These are phyloP conservation scores for Elmis aenea DNA, from an alignment of 2,888 invertebrate species.

Conservation along the genomic window DNA sequence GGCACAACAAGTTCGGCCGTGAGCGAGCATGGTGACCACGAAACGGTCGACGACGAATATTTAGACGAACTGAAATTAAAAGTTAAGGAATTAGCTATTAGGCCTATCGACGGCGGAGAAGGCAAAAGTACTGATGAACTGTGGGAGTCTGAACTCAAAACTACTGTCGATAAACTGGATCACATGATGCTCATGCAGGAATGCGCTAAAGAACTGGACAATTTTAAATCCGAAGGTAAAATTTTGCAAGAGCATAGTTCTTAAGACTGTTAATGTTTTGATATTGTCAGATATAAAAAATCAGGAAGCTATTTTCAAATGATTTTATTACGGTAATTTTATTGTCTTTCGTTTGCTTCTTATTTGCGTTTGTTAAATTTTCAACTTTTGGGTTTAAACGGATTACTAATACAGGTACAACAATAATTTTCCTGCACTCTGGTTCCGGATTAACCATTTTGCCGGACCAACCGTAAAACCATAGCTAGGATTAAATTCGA, in stretches of 20 bases:
- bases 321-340: conserved; percentile 1
- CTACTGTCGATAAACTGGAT: conserved; percentile 70
- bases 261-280: conserved; percentile 1
- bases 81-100: conserved; percentile 66
- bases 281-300: conserved; percentile 1
- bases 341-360: conserved; percentile 3
- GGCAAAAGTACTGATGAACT: conserved; percentile 61
- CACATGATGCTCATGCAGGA: conserved; percentile 66
- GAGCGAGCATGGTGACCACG: conserved; percentile 48
- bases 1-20: conserved; percentile 49
- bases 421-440: too few species aligned
- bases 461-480: too few species aligned
- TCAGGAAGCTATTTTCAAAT: background rate
- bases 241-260: too few species aligned
- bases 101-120: conserved; percentile 67
- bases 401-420: too few species aligned
- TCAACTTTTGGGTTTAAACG: too few species aligned
- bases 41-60: conserved; percentile 47
- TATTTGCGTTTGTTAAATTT: too few species aligned
- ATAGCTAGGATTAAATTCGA: too few species aligned
- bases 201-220: conserved; percentile 52
- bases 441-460: too few species aligned
- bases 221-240: conserved; percentile 29
- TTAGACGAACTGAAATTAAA: conserved; percentile 64
- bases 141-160: conserved; percentile 71